Evolutionary conservation across 2,888 invertebrate genomes (phyloP).

Genomic region (Colostygia pectinataria): DNA sequence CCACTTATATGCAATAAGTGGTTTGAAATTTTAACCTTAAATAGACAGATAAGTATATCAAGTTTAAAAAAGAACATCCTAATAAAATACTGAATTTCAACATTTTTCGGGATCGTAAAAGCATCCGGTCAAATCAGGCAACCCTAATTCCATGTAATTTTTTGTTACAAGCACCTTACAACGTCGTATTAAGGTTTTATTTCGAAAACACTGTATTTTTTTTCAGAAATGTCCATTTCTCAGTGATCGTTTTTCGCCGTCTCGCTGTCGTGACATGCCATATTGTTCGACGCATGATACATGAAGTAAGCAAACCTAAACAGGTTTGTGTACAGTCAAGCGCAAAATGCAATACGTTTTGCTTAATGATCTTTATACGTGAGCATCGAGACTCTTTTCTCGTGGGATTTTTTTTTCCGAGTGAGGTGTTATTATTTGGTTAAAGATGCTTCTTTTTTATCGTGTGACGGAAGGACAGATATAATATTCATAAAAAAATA

Average conservation of each 20-base stretch:
- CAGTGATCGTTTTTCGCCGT: constrained; percentile 67
- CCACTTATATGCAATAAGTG: no score
- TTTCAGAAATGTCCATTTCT: constrained; percentile 57
- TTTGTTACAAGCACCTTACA: constrained; percentile 43
- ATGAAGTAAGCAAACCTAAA: constrained; percentile 73
- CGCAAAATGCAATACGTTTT: constrained; percentile 62
- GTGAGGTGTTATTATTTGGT: constrained; percentile 24
- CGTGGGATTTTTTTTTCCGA: constrained; percentile 51
- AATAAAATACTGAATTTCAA: no score
- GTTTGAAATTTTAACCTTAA: no score
- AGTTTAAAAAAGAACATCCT: no score
- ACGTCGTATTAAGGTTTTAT: constrained; percentile 51
- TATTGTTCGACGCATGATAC: constrained; percentile 77
- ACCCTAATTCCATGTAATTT: constrained; percentile 10
- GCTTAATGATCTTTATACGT: constrained; percentile 62
- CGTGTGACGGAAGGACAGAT: no score
- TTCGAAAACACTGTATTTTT: constrained; percentile 42
- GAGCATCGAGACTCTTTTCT: constrained; percentile 45
- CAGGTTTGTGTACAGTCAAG: constrained; percentile 69
- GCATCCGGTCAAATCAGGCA: background rate
- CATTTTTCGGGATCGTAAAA: no score
- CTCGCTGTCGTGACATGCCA: constrained; percentile 76
- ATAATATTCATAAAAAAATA: no score
- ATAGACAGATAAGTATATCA: no score
- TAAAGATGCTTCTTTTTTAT: background rate